phyloP scores from a whole-genome alignment of 30 jellyfish, hydroid and myxozoan species.

The Hydractinia echinata region DNA sequence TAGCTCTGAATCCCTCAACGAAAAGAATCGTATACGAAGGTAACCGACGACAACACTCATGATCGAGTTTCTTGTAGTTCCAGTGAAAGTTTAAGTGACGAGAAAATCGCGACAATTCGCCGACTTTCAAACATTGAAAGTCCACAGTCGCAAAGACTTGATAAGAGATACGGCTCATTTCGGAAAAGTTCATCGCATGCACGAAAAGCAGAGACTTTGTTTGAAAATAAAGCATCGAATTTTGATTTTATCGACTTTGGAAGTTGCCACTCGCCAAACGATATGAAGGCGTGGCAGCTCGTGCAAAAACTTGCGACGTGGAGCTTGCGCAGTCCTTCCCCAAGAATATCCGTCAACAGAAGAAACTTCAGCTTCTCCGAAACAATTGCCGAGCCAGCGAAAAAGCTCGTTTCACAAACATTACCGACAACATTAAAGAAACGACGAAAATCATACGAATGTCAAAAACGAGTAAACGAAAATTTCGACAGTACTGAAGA shows the following conservation, averaged over 20 bases:
- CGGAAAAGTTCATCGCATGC: neutral
- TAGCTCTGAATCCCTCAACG: no score
- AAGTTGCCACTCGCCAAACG: constrained; percentile 17
- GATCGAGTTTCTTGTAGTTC: no score
- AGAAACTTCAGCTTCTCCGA: constrained; percentile 15
- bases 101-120: neutral
- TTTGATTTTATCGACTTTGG: neutral
- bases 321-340: constrained; percentile 5
- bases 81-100: no score
- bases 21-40: no score
- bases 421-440: constrained; percentile 1
- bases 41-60: no score
- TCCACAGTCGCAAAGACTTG: neutral
- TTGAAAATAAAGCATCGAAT: neutral
- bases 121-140: neutral
- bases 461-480: neutral
- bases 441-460: constrained; percentile 1
- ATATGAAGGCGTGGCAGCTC: neutral
- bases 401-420: neutral
- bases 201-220: neutral
- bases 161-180: neutral
- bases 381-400: constrained; percentile 9
- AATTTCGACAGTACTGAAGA: neutral
- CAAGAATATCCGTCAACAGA: neutral
- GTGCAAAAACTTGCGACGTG: neutral